Base-by-base conservation (phyloP, 2,797 vertebrate genomes). In the Gadopsis bispinosus region DNA sequence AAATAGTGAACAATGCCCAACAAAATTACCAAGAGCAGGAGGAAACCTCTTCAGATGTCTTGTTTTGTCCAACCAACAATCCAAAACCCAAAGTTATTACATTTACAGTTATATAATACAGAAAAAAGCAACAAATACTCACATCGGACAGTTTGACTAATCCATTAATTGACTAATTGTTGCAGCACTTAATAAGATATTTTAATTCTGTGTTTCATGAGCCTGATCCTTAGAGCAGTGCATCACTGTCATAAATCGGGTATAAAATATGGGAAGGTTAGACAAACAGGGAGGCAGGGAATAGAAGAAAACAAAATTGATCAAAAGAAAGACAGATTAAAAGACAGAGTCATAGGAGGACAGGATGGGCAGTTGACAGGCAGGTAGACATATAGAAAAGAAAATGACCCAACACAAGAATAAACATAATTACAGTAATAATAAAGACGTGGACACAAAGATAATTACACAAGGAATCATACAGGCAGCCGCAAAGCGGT, bases 391-490 rank as follows among this genome's bases (percentile, higher is more conserved):
- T 2, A 60, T 6, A 63, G 7, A 47, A n/a, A 41, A 22, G 31
- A 20, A 53, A 73, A 43, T 64, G 58, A 69, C 58, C 64, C 70
- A 37, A 63, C 68, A 64, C 59, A 75, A 50, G 77, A 83, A 78
- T 62, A 77, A 70, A 76, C 43, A 26, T 16, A 72, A 66, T 67
- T 47, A 68, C 48, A 71, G 60, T 19, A 50, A 55, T 63, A 75
- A 69, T 37, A 43, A 26, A 68, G 16, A 71, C 51, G 48, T 8
- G 22, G 20, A 60, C 22, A 76, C 37, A 73, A 75, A 68, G 58
- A 75, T 68, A 69, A 79, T 73, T 66, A 75, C 69, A 63, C 69
- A 70, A 51, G 45, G n/a, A 29, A 69, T 68, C 67, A 70, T 4
- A 55, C n/a, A 64, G 66, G 47, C 53, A 53, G 56, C 29, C n/a